Percentiles rank a stretch among this genome's conserved stretches.
Evolutionary conservation across 64 coral and sea anemone species (phyloP).

Genomic region (Stichodactyla mertensii): DNA sequence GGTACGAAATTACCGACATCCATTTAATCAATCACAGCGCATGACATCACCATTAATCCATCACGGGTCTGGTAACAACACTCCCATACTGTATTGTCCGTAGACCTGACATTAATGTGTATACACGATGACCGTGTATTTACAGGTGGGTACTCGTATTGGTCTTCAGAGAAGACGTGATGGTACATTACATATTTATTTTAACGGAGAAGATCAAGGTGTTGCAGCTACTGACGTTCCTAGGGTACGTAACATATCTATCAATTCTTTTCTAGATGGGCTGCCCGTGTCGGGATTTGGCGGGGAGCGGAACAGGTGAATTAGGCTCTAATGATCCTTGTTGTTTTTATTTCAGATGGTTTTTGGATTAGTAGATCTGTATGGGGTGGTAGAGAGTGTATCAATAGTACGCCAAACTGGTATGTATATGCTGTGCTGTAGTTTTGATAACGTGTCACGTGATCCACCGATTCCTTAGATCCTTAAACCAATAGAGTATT

Average conservation of each 20-base stretch:
- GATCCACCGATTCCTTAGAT: too few species aligned
- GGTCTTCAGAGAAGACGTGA: constrained; percentile 62
- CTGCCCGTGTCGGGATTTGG: neutral
- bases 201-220: constrained; percentile 68
- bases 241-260: constrained; percentile 15
- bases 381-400: constrained; percentile 48
- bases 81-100: too few species aligned
- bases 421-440: neutral
- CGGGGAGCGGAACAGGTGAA: neutral
- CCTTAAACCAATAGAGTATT: too few species aligned
- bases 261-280: neutral
- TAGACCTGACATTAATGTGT: too few species aligned
- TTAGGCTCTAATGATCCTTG: neutral
- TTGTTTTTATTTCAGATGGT: constrained; percentile 32
- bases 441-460: too few species aligned
- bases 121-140: neutral
- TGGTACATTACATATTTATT: constrained; percentile 65
- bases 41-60: too few species aligned
- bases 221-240: constrained; percentile 64
- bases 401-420: constrained; percentile 35
- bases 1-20: too few species aligned
- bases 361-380: constrained; percentile 59
- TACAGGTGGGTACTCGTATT: constrained; percentile 52
- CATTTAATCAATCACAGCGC: too few species aligned
- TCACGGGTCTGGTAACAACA: too few species aligned